phyloP scores from a whole-genome alignment of 2,797 vertebrate genomes.

The Etheostoma perlongum region DNA sequence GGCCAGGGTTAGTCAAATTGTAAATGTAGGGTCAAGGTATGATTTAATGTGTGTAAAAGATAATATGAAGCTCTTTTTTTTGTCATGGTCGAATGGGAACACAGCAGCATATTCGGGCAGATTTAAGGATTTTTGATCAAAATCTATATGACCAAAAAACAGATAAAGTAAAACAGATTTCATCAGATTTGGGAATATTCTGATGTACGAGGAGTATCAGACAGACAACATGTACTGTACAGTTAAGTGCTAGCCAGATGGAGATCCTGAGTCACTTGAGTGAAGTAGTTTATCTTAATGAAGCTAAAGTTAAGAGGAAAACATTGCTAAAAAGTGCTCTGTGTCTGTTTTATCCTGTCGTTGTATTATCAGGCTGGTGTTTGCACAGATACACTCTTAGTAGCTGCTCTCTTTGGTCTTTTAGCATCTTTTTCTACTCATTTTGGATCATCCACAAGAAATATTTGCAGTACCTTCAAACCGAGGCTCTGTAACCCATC shows the following conservation, averaged over 20 bases:
- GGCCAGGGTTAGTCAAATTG: neutral
- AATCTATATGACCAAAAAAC: constrained; percentile 20
- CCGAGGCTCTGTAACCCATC: too few species aligned
- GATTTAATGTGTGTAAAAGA: neutral
- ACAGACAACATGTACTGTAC: neutral
- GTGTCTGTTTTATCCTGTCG: neutral
- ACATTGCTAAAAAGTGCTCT: neutral
- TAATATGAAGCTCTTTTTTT: neutral
- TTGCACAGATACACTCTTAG: too few species aligned
- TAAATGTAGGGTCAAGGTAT: fast-evolving
- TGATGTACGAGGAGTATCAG: neutral
- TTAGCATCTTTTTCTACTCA: too few species aligned
- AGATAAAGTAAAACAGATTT: too few species aligned
- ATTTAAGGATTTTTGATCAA: constrained; percentile 31
- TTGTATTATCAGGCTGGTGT: too few species aligned
- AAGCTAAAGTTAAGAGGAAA: neutral
- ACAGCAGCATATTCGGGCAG: neutral
- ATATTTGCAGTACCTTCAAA: too few species aligned
- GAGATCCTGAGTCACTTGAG: constrained; percentile 7
- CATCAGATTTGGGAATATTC: constrained; percentile 19
- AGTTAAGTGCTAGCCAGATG: neutral
- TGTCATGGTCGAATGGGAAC: neutral
- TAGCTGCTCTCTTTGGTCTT: too few species aligned
- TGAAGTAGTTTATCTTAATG: constrained; percentile 10
- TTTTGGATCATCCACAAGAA: too few species aligned